Conservation (phyloP, 2,113 vertebrate species). For the Rhombomys opimus region DNA sequence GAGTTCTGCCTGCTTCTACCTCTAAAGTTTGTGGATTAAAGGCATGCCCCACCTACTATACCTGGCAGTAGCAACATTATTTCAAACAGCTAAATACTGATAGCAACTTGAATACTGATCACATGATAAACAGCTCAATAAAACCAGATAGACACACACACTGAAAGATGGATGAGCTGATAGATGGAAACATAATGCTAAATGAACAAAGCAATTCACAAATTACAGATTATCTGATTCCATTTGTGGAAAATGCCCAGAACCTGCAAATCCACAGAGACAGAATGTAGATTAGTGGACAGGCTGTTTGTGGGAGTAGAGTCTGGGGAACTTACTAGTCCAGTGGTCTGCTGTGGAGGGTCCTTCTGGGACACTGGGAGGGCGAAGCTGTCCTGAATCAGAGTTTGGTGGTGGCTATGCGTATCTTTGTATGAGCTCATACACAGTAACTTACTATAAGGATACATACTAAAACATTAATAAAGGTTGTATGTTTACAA, state of each 20-base stretch:
- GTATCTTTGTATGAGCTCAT: accelerated
- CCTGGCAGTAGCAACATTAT: neutral
- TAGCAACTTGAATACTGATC: neutral
- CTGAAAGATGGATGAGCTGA: neutral
- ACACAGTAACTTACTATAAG: neutral
- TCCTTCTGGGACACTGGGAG: conserved; percentile 3
- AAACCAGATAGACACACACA: neutral
- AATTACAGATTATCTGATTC: neutral
- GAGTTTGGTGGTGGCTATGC: neutral
- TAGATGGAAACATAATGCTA: neutral
- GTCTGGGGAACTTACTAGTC: neutral
- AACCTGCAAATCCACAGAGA: conserved; percentile 10
- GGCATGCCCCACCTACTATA: neutral
- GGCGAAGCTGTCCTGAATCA: conserved; percentile 39
- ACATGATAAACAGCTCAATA: conserved; percentile 27
- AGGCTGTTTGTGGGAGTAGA: neutral
- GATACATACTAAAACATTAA: conserved; percentile 29
- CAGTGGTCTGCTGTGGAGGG: neutral
- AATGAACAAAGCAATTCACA: conserved; percentile 2
- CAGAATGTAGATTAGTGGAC: conserved; percentile 19
- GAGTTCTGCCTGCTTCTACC: neutral
- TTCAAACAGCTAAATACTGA: neutral
- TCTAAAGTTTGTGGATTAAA: neutral
- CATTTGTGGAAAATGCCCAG: neutral
- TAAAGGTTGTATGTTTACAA: neutral